phyloP scores from a whole-genome alignment of 37 sponge, comb jelly and placozoan genomes.

The Aplysina aerophoba region DNA sequence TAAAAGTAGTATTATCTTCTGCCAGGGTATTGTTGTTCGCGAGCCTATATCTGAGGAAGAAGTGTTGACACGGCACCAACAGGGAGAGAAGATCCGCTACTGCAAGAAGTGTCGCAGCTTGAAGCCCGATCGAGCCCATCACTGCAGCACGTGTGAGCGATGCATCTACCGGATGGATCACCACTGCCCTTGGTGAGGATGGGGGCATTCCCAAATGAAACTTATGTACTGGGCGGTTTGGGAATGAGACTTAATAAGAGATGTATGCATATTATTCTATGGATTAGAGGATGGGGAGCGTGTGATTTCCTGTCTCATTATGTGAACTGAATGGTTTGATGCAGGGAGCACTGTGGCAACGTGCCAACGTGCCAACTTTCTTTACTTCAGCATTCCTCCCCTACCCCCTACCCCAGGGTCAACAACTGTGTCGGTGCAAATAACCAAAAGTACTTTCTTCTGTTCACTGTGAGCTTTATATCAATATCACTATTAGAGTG shows the following conservation, averaged over 20 bases:
- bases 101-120: conserved; percentile 96
- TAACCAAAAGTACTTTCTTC: conserved; percentile 98
- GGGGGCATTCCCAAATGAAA: background rate
- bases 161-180: conserved; percentile 97
- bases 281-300: background rate
- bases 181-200: conserved; percentile 96
- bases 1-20: background rate
- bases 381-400: background rate
- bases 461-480: conserved; percentile 89
- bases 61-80: conserved; percentile 71
- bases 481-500: background rate
- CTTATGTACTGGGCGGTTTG: background rate
- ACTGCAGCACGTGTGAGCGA: conserved; percentile 92
- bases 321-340: no score
- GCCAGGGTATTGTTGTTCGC: conserved; percentile 75
- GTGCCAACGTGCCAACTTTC: no score
- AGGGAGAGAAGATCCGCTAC: conserved; percentile 85
- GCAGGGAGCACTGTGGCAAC: no score
- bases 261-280: background rate
- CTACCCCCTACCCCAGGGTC: conserved; percentile 55
- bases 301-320: background rate
- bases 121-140: conserved; percentile 98
- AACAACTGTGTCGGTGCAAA: conserved; percentile 99
- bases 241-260: background rate
- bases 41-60: conserved; percentile 87